Evolutionary conservation across 2,888 invertebrate species (phyloP).

Genomic region (Brachyptera risi): DNA sequence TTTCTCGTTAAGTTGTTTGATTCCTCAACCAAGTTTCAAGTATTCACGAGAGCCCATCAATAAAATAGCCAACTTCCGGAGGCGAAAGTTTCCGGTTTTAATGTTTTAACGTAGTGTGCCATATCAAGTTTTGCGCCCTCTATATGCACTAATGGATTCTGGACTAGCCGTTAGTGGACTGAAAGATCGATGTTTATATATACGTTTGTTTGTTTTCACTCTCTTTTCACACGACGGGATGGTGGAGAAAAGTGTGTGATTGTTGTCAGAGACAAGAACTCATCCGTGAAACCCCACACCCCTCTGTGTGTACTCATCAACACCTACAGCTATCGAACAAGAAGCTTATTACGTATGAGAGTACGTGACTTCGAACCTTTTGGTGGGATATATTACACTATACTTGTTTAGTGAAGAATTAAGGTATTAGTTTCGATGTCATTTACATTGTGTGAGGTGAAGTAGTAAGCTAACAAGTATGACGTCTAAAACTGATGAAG

Average conservation of each 20-base stretch:
- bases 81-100: too few relatives aligned
- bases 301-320: background rate
- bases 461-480: too few relatives aligned
- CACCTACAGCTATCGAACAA: background rate
- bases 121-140: constrained; percentile 1
- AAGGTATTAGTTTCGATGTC: too few relatives aligned
- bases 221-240: background rate
- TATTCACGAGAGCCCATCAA: too few relatives aligned
- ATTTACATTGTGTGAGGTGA: too few relatives aligned
- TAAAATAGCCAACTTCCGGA: too few relatives aligned
- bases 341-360: background rate
- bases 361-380: constrained; percentile 1
- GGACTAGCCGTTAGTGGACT: background rate
- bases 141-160: constrained; percentile 16
- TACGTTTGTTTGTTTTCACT: constrained; percentile 2
- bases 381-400: background rate
- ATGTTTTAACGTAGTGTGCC: too few relatives aligned
- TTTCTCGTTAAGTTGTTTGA: too few relatives aligned
- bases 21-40: too few relatives aligned
- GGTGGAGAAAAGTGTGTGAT: background rate
- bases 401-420: too few relatives aligned
- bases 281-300: background rate
- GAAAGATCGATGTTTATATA: constrained; percentile 3
- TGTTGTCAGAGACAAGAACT: too few relatives aligned
- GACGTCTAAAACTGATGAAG: too few relatives aligned